Evolutionary conservation across 2,113 vertebrate species (phyloP), one percentile per base, ranked within the genome.

Genomic region (Desmodus rotundus): DNA sequence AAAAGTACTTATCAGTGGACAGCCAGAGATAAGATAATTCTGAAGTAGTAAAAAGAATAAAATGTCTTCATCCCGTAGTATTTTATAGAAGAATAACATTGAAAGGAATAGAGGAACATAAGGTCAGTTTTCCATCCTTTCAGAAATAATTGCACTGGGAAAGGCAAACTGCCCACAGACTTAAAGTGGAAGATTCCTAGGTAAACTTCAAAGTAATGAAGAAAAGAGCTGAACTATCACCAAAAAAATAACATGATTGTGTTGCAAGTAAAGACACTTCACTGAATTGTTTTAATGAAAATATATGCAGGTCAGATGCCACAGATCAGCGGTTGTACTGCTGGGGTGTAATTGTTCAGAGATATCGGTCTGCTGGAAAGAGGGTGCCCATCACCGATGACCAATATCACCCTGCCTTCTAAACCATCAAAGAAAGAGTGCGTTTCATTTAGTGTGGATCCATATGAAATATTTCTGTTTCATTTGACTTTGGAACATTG

Each of bases 381-480:
- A 58, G 31, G 2, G 2, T 17, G 3, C 47, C 10, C 15, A 0
- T 38, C 4, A 0, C 3, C 10, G 0, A 6, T 22, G 10, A 10
- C 14, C 1, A 26, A 0, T 0, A 2, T 47, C 28, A 8, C 33
- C 26, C 15, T 38, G 15, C 36, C 16, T 38, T 52, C 41, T 26
- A 10, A 31, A 0, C 28, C 38, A 11, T 20, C n/a, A 73, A 6
- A 12, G 24, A 7, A 68, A 9, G 41, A 41, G 22, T 13, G 2
- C 5, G 0, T 54, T 22, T 80, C 24, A 13, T 26, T 76, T 17
- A 68, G 31, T 41, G 31, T 10, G 14, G 6, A n/a, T n/a, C 16
- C 14, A 2, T 7, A 13, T 7, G 33, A 67, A 54, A 16, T 31
- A 77, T 22, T 84, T 68, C 50, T 58, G 78, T 88, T 43, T 86